A percentile compares a stretch with the other conserved stretches of the same genome.
phyloP scores from a whole-genome alignment of 2,888 invertebrate species.

The Steromphala cineraria region DNA sequence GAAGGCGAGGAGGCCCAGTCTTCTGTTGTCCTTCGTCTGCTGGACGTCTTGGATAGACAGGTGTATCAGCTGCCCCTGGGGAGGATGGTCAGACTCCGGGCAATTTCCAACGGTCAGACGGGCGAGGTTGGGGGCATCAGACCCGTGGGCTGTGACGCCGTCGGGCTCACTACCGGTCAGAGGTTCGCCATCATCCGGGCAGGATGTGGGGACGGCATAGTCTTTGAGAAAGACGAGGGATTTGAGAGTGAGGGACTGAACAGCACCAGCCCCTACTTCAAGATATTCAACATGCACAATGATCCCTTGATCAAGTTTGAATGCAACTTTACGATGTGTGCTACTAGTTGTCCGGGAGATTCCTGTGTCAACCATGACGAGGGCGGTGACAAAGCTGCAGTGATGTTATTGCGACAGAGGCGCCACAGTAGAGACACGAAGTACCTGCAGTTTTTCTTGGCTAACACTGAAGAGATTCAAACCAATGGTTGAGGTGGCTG shows the following conservation, averaged over 20 bases:
- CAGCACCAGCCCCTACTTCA: constrained; percentile 8
- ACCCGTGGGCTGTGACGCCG: neutral
- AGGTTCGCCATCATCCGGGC: neutral
- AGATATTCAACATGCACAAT: neutral
- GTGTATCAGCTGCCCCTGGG: neutral
- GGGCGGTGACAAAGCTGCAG: too few relatives aligned
- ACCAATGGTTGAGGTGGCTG: too few relatives aligned
- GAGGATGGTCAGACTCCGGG: neutral
- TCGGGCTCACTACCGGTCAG: neutral
- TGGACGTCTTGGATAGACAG: neutral
- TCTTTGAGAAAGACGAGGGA: neutral
- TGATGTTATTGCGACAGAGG: neutral
- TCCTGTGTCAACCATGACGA: neutral
- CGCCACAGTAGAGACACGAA: too few relatives aligned
- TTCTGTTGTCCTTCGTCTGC: neutral
- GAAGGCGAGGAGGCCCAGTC: neutral
- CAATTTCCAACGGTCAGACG: neutral
- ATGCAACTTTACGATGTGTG: constrained; percentile 14
- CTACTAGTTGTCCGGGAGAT: neutral
- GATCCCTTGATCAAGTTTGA: neutral
- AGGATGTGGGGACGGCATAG: constrained; percentile 11
- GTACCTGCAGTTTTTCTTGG: too few relatives aligned
- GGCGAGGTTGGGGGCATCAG: neutral
- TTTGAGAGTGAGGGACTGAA: neutral
- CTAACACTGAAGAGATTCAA: too few relatives aligned